Percentiles rank a stretch among this genome's conserved stretches.
Evolutionary conservation across 2,113 vertebrate species (phyloP).

Genomic region (Lanius collurio): DNA sequence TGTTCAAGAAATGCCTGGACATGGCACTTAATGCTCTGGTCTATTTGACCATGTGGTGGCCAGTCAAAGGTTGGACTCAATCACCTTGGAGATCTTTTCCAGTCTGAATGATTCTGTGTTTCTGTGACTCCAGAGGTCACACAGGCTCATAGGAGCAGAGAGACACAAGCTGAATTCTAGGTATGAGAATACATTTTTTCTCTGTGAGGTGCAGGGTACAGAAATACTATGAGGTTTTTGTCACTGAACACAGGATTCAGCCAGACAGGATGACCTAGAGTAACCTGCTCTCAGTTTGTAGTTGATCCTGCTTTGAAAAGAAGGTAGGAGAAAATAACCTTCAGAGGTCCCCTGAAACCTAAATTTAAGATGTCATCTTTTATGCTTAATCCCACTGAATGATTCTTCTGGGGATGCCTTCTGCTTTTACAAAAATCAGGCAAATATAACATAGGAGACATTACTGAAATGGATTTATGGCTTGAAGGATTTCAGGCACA

Average conservation of each 20-base stretch:
- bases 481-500: not conserved
- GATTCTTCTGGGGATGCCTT: not conserved
- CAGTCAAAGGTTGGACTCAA: accelerated
- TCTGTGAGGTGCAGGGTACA: not conserved
- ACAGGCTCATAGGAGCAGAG: not conserved
- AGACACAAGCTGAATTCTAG: not conserved
- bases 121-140: not conserved
- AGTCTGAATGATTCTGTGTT: not conserved
- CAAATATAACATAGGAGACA: not conserved
- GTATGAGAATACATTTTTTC: not conserved
- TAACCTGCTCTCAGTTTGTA: not conserved
- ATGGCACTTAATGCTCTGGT: not conserved
- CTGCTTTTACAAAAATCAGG: not conserved
- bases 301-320: not conserved
- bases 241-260: not conserved
- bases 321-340: not conserved
- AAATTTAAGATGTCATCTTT: not conserved
- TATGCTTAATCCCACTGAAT: not conserved
- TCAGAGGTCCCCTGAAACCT: not conserved
- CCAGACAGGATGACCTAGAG: not conserved
- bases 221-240: not conserved
- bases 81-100: not conserved
- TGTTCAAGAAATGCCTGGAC: not conserved
- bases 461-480: not conserved
- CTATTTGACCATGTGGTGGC: not conserved